These are phyloP conservation scores for Smutsia gigantea DNA, from an alignment of 2,797 vertebrate species.

Conservation along the genomic window DNA sequence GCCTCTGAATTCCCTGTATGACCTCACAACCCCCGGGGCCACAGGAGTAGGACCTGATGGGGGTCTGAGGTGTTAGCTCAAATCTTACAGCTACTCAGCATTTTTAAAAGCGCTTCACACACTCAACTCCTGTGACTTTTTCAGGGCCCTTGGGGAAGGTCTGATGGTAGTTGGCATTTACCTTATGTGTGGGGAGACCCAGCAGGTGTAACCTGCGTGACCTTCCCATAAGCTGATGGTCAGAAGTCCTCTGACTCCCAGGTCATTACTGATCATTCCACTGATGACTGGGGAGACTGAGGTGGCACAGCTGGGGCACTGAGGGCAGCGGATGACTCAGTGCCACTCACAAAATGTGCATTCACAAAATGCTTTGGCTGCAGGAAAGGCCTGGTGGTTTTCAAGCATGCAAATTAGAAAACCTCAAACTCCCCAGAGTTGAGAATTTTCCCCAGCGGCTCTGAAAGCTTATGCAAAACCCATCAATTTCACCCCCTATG, in stretches of 20 bases:
- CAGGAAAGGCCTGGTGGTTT: neutral
- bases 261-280: neutral
- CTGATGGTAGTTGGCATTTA: neutral
- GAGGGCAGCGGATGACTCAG: no score
- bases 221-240: neutral
- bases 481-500: neutral
- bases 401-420: neutral
- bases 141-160: neutral
- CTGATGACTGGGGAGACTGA: neutral
- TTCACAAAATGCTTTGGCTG: no score
- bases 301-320: rapidly evolving
- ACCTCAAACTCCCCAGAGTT: neutral
- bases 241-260: no score
- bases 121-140: neutral
- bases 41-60: neutral
- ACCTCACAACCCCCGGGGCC: no score
- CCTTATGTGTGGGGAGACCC: neutral
- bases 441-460: neutral
- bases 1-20: rapidly evolving
- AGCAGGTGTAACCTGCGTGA: rapidly evolving
- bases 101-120: neutral
- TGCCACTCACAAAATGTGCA: no score
- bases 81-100: neutral
- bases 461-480: neutral
- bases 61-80: neutral